phyloP scores from a whole-genome alignment of 2,888 invertebrate genomes.

The Diachrysia chrysitis region DNA sequence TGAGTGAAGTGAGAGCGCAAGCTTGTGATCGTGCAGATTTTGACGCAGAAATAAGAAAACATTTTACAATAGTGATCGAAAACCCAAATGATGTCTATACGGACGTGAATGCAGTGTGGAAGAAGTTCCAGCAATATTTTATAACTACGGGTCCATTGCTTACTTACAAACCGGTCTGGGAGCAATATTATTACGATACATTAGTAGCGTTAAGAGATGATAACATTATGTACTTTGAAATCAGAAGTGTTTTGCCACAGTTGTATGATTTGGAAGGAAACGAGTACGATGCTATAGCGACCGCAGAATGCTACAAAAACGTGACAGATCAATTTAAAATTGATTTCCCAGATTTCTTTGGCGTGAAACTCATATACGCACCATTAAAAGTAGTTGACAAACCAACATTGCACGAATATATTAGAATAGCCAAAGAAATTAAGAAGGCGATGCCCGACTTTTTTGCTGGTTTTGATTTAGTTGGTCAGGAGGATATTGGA shows the following conservation, averaged over 20 bases:
- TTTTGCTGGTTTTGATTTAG: conserved; percentile 94
- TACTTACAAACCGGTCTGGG: conserved; percentile 91
- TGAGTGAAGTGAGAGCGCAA: conserved; percentile 83
- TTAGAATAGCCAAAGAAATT: conserved; percentile 80
- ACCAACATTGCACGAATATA: conserved; percentile 81
- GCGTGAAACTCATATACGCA: conserved; percentile 92
- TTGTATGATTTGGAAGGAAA: conserved; percentile 92
- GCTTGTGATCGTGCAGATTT: conserved; percentile 85
- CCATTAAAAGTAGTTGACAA: conserved; percentile 86
- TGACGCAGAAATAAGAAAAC: conserved; percentile 85
- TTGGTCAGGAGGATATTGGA: conserved; percentile 94
- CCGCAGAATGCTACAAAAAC: conserved; percentile 88
- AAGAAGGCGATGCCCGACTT: conserved; percentile 90
- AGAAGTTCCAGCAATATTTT: conserved; percentile 89
- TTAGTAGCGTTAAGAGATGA: conserved; percentile 91
- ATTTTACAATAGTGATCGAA: conserved; percentile 88
- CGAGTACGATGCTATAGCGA: conserved; percentile 84
- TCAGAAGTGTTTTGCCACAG: conserved; percentile 90
- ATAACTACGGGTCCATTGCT: conserved; percentile 85
- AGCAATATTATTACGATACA: conserved; percentile 91
- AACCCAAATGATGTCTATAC: conserved; percentile 82
- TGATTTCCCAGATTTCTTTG: conserved; percentile 91
- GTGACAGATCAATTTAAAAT: conserved; percentile 88
- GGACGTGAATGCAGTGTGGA: conserved; percentile 90
- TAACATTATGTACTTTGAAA: conserved; percentile 92